Evolutionary conservation across 2,888 invertebrate genomes (phyloP).

Genomic region (Dynastes grantii): DNA sequence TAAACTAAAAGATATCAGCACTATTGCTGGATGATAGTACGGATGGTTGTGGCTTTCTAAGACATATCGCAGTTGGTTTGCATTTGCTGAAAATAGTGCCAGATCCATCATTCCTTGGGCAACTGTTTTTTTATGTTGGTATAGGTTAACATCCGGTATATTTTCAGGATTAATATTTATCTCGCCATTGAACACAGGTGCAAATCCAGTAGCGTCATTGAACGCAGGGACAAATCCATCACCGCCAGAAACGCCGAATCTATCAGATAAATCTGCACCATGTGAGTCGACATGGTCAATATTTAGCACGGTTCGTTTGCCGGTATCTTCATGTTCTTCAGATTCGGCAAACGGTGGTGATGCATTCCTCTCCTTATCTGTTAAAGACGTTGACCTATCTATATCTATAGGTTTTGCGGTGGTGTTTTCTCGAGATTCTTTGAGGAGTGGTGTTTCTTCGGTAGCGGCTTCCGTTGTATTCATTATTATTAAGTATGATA

Average conservation of each 20-base stretch:
- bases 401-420: background rate
- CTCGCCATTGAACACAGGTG: background rate
- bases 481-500: constrained; percentile 12
- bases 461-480: constrained; percentile 17
- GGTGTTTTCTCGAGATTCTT: background rate
- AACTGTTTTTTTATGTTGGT: constrained; percentile 91
- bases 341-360: background rate
- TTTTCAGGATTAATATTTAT: constrained; percentile 51
- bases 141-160: constrained; percentile 85
- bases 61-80: constrained; percentile 90
- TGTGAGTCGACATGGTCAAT: background rate
- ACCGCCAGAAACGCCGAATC: background rate
- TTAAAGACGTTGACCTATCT: background rate
- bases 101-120: constrained; percentile 96
- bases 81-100: constrained; percentile 90
- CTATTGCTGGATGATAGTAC: constrained; percentile 83
- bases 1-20: constrained; percentile 84
- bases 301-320: background rate
- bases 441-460: background rate
- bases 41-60: constrained; percentile 81
- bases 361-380: background rate
- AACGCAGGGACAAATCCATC: constrained; percentile 48
- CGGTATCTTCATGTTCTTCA: constrained; percentile 11
- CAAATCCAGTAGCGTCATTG: constrained; percentile 64
- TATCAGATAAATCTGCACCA: constrained; percentile 16